Evolutionary conservation across 2,888 invertebrate genomes (phyloP).

Genomic region (Epirrhoe alternata): DNA sequence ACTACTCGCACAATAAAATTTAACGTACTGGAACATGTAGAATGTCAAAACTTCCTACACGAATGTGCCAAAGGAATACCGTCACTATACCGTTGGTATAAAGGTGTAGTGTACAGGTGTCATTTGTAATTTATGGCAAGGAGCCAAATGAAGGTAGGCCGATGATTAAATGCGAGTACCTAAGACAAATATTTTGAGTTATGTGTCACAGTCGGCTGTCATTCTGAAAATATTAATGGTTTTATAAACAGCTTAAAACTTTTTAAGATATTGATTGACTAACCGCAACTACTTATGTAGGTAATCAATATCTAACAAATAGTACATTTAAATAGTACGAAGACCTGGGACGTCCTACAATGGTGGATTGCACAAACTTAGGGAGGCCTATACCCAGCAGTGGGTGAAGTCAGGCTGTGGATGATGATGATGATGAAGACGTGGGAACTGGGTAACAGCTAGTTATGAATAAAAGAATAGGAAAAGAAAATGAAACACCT

Average conservation of each 20-base stretch:
- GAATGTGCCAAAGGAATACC: slow-evolving; percentile 11
- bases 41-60: slow-evolving; percentile 21
- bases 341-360: too few species aligned
- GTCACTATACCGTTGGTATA: slow-evolving; percentile 5
- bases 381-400: too few species aligned
- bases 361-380: too few species aligned
- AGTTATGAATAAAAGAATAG: too few species aligned
- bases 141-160: slow-evolving; percentile 19
- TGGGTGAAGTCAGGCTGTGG: too few species aligned
- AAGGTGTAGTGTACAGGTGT: slow-evolving; percentile 1
- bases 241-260: background rate
- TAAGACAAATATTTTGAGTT: slow-evolving; percentile 20
- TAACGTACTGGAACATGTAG: slow-evolving; percentile 23
- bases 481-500: too few species aligned
- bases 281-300: background rate
- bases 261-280: too few species aligned
- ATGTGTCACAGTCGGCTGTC: slow-evolving; percentile 1
- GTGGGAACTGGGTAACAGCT: too few species aligned
- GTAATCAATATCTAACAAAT: background rate
- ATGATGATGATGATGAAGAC: too few species aligned
- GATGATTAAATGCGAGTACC: slow-evolving; percentile 21
- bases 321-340: too few species aligned
- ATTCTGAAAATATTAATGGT: background rate
- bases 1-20: slow-evolving; percentile 19
- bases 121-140: slow-evolving; percentile 18